These are phyloP conservation scores for Elgaria multicarinata DNA, from an alignment of 2,113 vertebrate genomes.

Conservation along the genomic window DNA sequence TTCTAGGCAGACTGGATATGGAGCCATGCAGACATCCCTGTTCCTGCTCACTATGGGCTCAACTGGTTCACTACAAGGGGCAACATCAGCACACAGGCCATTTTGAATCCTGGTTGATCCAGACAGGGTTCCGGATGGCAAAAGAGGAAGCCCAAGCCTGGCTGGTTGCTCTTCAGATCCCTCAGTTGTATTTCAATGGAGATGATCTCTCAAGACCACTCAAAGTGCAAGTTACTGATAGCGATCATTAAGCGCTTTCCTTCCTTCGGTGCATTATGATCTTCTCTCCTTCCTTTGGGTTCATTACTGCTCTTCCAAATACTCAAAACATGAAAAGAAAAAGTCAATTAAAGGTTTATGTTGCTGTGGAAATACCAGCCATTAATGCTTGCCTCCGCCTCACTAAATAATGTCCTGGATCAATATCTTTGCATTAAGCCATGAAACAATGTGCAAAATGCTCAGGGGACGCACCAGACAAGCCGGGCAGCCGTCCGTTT, in stretches of 20 bases:
- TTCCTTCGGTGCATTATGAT: constrained; percentile 18
- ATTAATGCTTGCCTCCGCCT: constrained; percentile 48
- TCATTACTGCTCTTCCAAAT: constrained; percentile 43
- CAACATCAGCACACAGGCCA: background rate
- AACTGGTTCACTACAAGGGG: background rate
- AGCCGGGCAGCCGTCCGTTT: constrained; percentile 6
- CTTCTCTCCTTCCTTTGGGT: constrained; percentile 35
- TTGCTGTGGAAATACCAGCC: constrained; percentile 53
- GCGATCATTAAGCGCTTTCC: constrained; percentile 30
- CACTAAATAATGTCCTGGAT: constrained; percentile 54
- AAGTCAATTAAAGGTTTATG: constrained; percentile 56
- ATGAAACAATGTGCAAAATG: constrained; percentile 52
- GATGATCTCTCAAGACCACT: constrained; percentile 3
- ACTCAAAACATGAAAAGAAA: constrained; percentile 46
- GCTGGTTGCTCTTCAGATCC: background rate
- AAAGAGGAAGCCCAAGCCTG: background rate
- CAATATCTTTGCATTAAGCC: constrained; percentile 50
- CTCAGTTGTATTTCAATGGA: background rate
- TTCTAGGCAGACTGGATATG: too few species aligned
- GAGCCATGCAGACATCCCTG: too few species aligned
- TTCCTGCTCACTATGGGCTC: background rate
- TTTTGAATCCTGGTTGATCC: background rate
- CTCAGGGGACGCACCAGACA: constrained; percentile 45
- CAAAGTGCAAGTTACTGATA: background rate
- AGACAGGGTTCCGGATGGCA: constrained; percentile 20